Percentiles rank a stretch among this genome's conserved stretches.
Evolutionary conservation across 1,140 invertebrate genomes (phyloP).

Genomic region (Drosophila santomea): DNA sequence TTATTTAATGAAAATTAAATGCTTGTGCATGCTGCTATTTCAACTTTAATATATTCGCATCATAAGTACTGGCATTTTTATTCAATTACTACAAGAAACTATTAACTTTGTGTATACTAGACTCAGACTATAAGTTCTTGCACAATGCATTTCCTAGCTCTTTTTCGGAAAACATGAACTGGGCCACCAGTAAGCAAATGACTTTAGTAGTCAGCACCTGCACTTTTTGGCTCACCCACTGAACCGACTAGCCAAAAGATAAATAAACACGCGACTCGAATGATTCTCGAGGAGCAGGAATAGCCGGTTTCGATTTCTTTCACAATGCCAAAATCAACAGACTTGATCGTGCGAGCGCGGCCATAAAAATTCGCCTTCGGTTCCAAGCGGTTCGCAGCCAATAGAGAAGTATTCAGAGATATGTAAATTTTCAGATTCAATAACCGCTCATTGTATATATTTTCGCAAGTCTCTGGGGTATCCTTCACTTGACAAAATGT

Average conservation of each 20-base stretch:
- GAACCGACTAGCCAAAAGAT: slow-evolving; percentile 35
- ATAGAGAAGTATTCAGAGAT: slow-evolving; percentile 3
- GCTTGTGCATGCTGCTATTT: too few relatives aligned
- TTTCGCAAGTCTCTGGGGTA: slow-evolving; percentile 33
- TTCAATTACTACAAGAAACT: too few relatives aligned
- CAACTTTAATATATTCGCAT: too few relatives aligned
- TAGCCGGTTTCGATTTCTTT: slow-evolving; percentile 66
- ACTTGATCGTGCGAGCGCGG: slow-evolving; percentile 16
- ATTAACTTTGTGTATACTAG: too few relatives aligned
- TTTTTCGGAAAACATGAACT: slow-evolving; percentile 3
- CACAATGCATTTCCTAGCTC: too few relatives aligned
- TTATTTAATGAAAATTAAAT: too few relatives aligned
- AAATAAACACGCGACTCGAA: slow-evolving; percentile 31
- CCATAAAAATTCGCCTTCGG: slow-evolving; percentile 50
- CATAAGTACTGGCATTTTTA: too few relatives aligned
- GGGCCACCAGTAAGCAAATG: background rate
- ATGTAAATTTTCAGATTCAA: slow-evolving; percentile 58
- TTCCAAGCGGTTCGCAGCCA: slow-evolving; percentile 38
- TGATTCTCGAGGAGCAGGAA: slow-evolving; percentile 60
- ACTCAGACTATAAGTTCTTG: too few relatives aligned
- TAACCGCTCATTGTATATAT: slow-evolving; percentile 44
- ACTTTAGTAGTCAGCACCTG: background rate
- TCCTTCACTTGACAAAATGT: slow-evolving; percentile 64
- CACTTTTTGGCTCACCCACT: slow-evolving; percentile 34
- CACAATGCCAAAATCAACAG: slow-evolving; percentile 53